Base-by-base conservation (phyloP, 2,113 vertebrate genomes). In the Melierax canorus region DNA sequence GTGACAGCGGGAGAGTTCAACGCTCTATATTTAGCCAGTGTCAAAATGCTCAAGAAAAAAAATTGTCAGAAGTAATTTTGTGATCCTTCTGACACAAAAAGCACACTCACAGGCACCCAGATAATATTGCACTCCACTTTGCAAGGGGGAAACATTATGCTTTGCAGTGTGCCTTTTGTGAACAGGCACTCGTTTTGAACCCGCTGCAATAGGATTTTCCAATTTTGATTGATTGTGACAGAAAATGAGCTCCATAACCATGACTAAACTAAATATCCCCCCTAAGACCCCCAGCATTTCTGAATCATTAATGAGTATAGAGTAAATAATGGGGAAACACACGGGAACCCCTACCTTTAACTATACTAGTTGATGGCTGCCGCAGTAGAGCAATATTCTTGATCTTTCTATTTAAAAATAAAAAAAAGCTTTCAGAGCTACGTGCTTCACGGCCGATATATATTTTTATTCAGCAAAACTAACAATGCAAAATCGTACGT, bases 401-500 rank as follows among this genome's bases (percentile, higher is more conserved):
- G 19, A 3, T 11, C 17, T 26, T 67, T 72, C 48, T 41, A 3
- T 24, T 82, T 50, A 9, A 32, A 27, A 50, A 29, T 3, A 3
- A 32, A 16, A 48, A 29, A 32, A 24, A 21, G 1, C 6, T 59
- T 67, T 15, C n/a, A 7, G 64, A 38, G 36, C 41, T 88, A 32
- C 36, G 45, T 39, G 30, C 22, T 39, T n/a, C 7, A 0, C 18
- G 30, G n/a, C 23, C 5, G 60, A 7, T 19, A 22, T 2, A 2
- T 7, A 5, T 16, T 59, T 78, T 58, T 38, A 12, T 15, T 26
- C 58, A 8, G 23, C 55, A 29, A n/a, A 64, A 38, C 10, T 4
- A 36, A 45, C 5, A 7, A 12, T 0, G 10, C 8, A 20, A 55
- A 81, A 27, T 11, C 2, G 1, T 1, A 2, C 12, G 0, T 48